Conservation (phyloP, 2,113 vertebrate genomes). For the Monopterus albus region DNA sequence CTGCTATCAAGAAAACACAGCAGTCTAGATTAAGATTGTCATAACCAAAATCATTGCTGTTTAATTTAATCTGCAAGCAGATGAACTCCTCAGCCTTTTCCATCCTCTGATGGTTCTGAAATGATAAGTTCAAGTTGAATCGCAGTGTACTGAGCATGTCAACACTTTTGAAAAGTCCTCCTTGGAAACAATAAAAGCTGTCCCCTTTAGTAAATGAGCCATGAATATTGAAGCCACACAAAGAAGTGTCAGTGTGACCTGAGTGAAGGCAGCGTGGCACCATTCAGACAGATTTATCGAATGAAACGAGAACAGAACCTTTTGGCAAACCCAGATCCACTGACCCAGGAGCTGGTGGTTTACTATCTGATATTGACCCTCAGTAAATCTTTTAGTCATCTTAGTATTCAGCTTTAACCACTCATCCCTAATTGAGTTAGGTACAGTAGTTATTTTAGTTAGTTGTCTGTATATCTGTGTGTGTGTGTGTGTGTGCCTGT, state of each 20-base stretch:
- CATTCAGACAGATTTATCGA: slow-evolving; percentile 48
- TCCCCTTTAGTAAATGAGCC: slow-evolving; percentile 55
- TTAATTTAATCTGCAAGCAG: slow-evolving; percentile 75
- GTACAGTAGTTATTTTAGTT: slow-evolving; percentile 25
- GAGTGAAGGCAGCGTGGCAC: slow-evolving; percentile 44
- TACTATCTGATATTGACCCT: slow-evolving; percentile 22
- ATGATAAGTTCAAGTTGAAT: slow-evolving; percentile 63
- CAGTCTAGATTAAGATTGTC: slow-evolving; percentile 80
- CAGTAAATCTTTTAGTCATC: not conserved
- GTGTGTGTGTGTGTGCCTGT: not conserved
- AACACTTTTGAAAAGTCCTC: slow-evolving; percentile 42
- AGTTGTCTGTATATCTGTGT: slow-evolving; percentile 29
- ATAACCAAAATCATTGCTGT: slow-evolving; percentile 75
- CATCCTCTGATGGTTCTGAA: slow-evolving; percentile 56
- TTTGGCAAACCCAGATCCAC: slow-evolving; percentile 25
- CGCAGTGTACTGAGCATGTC: slow-evolving; percentile 42
- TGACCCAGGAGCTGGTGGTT: slow-evolving; percentile 19
- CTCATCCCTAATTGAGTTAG: not conserved
- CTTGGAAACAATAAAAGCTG: slow-evolving; percentile 53
- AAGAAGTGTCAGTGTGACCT: slow-evolving; percentile 40
- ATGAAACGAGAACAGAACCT: slow-evolving; percentile 30
- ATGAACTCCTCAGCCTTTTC: slow-evolving; percentile 73
- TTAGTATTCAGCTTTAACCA: slow-evolving; percentile 1
- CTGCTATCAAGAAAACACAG: slow-evolving; percentile 83
- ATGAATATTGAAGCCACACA: slow-evolving; percentile 38